Evolutionary conservation across 2,113 vertebrate species (phyloP).

Genomic region (Stercorarius parasiticus): DNA sequence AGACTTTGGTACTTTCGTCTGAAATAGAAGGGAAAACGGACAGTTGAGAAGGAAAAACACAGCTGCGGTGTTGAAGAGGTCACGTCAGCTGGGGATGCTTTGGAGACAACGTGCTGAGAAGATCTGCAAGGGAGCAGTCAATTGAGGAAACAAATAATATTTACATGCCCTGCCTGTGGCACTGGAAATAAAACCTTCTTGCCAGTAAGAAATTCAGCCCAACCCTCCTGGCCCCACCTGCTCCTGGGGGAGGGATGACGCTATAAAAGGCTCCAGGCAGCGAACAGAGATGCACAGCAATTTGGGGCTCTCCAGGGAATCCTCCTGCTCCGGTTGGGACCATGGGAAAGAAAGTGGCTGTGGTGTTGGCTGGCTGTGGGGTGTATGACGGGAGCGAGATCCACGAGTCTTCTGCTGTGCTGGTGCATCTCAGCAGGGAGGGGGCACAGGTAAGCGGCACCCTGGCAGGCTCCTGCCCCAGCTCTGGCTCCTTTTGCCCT

Average conservation of each 20-base stretch:
- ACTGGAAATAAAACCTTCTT: neutral
- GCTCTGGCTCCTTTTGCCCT: neutral
- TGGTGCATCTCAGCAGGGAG: constrained; percentile 86
- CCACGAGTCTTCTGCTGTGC: constrained; percentile 83
- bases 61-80: neutral
- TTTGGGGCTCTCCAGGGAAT: neutral
- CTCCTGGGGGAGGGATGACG: neutral
- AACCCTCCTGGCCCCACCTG: neutral
- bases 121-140: neutral
- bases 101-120: neutral
- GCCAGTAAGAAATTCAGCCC: neutral
- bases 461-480: neutral
- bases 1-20: neutral
- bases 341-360: constrained; percentile 82
- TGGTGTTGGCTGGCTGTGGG: constrained; percentile 85
- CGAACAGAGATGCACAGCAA: neutral
- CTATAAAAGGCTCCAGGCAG: constrained; percentile 25
- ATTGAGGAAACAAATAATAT: constrained; percentile 42
- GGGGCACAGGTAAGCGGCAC: constrained; percentile 79
- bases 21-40: neutral
- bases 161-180: neutral
- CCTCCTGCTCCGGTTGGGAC: neutral
- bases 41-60: neutral
- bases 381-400: constrained; percentile 86
- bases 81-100: neutral